Base-by-base conservation (phyloP, 92 coral and sea anemone genomes). In the Palythoa caribaeorum region DNA sequence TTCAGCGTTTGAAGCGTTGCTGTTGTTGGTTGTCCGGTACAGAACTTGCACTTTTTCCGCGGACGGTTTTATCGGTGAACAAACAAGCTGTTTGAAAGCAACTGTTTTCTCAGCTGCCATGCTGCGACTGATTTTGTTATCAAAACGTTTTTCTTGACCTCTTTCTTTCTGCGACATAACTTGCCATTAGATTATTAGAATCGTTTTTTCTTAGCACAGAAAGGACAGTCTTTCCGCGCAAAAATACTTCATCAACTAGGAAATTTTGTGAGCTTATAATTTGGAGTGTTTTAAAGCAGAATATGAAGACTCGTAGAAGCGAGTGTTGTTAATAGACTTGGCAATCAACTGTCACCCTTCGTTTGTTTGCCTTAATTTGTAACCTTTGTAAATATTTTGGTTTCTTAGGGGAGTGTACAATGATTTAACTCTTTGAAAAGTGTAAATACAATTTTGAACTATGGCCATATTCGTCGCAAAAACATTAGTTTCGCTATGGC, bases 331-430 rank as follows among this genome's bases (percentile, higher is more conserved):
- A 47, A 38, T 55, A 21, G 28, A 35, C 48, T 20, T 14, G 17
- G 68, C 39, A 11, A 4, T 59, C 40, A 19, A 11, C 21, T 39
- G 36, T 40, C 10, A 17, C 55, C 3, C 16, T 5, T 77, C 21
- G 37, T 38, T 52, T 77, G 37, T 38, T 52, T 77, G 1, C 16
- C 1, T 77, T 52, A 21, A 50, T 52, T 53, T 17, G 20, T 2
- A 74, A 15, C 21, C n/a, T 47, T 74, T 74, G 81, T 54, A 77
- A 54, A 50, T 76, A 48, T 44, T 35, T 52, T 54, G 66, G 55
- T 21, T 77, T 77, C 12, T 54, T 17, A 6, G 53, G 17, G 65
- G 15, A 2, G 14, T 50, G 21, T 78, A 17, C 48, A 53, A 17
- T 39, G 20, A 35, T 10, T 4, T 9, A 78, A 35, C 17, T 50